These are phyloP conservation scores for Neodiprion pinetum DNA, from an alignment of 1,140 invertebrate genomes.

Conservation along the genomic window DNA sequence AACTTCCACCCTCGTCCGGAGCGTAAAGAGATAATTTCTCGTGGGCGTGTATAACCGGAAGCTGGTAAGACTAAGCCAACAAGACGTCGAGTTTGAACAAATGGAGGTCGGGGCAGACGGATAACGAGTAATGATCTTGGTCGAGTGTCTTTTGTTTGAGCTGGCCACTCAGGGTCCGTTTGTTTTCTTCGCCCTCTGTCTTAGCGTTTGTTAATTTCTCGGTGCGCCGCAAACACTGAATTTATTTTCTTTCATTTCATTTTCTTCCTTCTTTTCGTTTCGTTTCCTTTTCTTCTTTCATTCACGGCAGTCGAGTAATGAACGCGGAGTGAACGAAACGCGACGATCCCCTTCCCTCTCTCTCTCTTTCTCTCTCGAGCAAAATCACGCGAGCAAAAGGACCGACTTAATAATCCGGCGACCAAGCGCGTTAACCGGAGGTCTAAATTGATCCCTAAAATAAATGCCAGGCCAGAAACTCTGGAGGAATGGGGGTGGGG, in stretches of 20 bases:
- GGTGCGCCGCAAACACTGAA: too few relatives aligned
- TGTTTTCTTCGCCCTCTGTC: background rate
- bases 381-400: too few relatives aligned
- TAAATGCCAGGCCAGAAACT: too few relatives aligned
- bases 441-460: too few relatives aligned
- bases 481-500: background rate
- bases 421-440: too few relatives aligned
- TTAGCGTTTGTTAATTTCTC: too few relatives aligned
- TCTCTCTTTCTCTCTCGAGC: background rate
- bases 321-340: background rate
- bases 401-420: too few relatives aligned
- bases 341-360: constrained; percentile 9
- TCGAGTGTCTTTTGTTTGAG: constrained; percentile 2
- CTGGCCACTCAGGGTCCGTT: background rate
- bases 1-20: background rate
- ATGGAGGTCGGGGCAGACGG: background rate
- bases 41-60: background rate
- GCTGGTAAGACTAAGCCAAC: background rate
- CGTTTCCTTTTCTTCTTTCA: background rate
- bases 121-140: constrained; percentile 5
- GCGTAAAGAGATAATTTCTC: background rate
- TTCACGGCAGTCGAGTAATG: background rate
- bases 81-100: constrained; percentile 1
- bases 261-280: background rate
- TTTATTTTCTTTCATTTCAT: background rate